Conservation (phyloP, 2,888 invertebrate species). For the Andrena minutula region DNA sequence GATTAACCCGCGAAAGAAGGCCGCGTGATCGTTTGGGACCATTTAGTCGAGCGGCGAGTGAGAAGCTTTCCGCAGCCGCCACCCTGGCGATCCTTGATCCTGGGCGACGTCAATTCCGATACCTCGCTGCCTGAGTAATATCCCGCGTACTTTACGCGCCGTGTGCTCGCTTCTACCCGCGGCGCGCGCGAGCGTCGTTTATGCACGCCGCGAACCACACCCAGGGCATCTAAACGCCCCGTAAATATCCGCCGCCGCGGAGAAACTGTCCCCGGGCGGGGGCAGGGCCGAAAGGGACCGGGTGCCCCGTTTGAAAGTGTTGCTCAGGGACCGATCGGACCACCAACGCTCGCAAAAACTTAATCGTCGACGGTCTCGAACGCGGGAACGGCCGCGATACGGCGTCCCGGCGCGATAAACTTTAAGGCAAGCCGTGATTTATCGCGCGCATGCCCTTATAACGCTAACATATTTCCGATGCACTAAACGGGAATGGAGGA, state of each 20-base stretch:
- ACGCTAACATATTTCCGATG: slow-evolving; percentile 58
- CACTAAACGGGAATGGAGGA: slow-evolving; percentile 22
- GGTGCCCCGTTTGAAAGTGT: slow-evolving; percentile 68
- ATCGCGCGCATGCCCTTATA: slow-evolving; percentile 61
- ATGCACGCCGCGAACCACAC: slow-evolving; percentile 76
- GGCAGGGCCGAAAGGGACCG: slow-evolving; percentile 67
- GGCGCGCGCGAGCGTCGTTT: slow-evolving; percentile 56
- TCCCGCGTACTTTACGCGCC: slow-evolving; percentile 69
- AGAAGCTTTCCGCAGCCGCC: background rate
- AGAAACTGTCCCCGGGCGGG: slow-evolving; percentile 62
- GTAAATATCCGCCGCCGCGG: slow-evolving; percentile 75
- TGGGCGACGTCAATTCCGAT: slow-evolving; percentile 65
- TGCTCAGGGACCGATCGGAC: slow-evolving; percentile 63
- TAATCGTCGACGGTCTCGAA: slow-evolving; percentile 64
- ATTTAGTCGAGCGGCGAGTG: background rate
- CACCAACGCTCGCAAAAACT: slow-evolving; percentile 71
- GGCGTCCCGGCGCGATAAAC: slow-evolving; percentile 60
- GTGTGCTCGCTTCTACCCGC: slow-evolving; percentile 46
- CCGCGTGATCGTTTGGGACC: background rate
- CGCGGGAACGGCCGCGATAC: slow-evolving; percentile 59
- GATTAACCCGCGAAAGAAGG: slow-evolving; percentile 8
- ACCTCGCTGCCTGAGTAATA: slow-evolving; percentile 56
- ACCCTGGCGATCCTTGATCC: slow-evolving; percentile 31
- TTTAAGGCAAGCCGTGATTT: slow-evolving; percentile 62
- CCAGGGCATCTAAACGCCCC: slow-evolving; percentile 77